Percentiles rank a stretch among this genome's conserved stretches.
Conservation (phyloP, 2,797 vertebrate genomes). For the Myotis myotis region DNA sequence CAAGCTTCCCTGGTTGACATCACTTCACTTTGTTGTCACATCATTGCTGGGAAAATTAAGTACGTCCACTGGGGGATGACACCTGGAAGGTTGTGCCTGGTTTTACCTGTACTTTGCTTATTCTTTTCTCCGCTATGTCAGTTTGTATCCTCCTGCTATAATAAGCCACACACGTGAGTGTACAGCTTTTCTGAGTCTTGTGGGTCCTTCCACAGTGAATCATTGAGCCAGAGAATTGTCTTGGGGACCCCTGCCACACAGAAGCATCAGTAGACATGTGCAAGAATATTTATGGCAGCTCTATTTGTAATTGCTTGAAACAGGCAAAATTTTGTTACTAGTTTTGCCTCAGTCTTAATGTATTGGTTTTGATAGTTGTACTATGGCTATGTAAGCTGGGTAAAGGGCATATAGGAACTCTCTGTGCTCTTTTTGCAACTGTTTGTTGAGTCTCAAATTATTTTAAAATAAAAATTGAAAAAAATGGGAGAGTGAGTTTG, state of each 20-base stretch:
- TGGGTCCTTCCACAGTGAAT: slow-evolving; percentile 3
- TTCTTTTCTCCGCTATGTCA: slow-evolving; percentile 12
- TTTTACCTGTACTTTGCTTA: background rate
- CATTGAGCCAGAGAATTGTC: background rate
- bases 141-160: background rate
- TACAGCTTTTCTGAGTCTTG: background rate
- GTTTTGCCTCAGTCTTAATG: background rate
- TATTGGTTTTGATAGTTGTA: slow-evolving; percentile 13
- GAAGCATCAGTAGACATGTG: background rate
- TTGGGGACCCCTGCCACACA: background rate
- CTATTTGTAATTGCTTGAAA: slow-evolving; percentile 47
- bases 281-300: background rate
- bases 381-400: background rate
- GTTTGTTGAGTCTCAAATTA: slow-evolving; percentile 38
- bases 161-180: background rate
- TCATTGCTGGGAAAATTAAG: background rate
- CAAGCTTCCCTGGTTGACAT: background rate
- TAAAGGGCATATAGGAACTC: background rate
- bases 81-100: background rate
- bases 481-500: background rate
- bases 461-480: slow-evolving; percentile 34
- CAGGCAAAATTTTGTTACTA: background rate
- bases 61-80: background rate
- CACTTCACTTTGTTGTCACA: background rate
- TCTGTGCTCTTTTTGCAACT: background rate